Percentiles rank a stretch among this genome's conserved stretches.
Evolutionary conservation across 2,888 invertebrate species (phyloP).

Genomic region (Tiliacea citrago): DNA sequence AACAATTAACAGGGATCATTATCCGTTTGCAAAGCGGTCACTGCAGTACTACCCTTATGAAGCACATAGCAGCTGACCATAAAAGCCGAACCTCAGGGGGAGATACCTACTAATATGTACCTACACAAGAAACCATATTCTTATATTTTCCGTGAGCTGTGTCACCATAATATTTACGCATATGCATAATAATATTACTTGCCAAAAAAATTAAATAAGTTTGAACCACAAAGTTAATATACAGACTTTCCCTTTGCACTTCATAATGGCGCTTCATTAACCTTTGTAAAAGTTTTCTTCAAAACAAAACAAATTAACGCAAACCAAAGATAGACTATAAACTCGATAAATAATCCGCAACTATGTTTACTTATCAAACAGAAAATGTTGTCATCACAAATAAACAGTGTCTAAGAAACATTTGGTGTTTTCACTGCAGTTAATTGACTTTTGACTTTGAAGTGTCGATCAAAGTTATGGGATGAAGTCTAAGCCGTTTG

Average conservation of each 20-base stretch:
- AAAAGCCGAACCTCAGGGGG: background rate
- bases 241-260: conserved; percentile 24
- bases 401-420: conserved; percentile 58
- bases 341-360: conserved; percentile 30
- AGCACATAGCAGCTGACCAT: conserved; percentile 7
- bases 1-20: conserved; percentile 23
- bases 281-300: conserved; percentile 28
- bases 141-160: background rate
- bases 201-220: conserved; percentile 17
- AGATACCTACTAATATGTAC: background rate
- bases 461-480: conserved; percentile 86
- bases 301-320: conserved; percentile 34
- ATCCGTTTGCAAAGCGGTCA: conserved; percentile 2
- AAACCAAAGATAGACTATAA: conserved; percentile 26
- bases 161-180: background rate
- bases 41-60: background rate
- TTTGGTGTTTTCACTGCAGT: conserved; percentile 70
- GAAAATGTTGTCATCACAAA: conserved; percentile 35
- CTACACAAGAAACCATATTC: background rate
- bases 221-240: conserved; percentile 6
- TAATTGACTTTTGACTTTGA: conserved; percentile 81
- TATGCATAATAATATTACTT: conserved; percentile 7
- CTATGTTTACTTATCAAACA: conserved; percentile 30
- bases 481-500: conserved; percentile 83
- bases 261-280: conserved; percentile 35